Evolutionary conservation across 2,113 vertebrate genomes (phyloP), one percentile per base, ranked within the genome.

Genomic region (Dipodomys ordii): DNA sequence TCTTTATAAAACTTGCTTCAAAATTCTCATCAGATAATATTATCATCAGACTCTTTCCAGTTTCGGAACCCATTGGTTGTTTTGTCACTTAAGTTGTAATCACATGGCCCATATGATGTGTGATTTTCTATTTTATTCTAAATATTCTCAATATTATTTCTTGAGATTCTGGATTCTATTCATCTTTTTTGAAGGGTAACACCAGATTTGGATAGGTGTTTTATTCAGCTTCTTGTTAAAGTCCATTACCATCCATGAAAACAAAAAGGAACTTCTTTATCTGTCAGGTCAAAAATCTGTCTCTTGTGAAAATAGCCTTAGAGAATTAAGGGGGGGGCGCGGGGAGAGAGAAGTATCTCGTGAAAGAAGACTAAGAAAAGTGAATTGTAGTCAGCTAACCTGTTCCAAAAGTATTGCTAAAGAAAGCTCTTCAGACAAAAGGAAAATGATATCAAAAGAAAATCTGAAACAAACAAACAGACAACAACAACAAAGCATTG

Each of bases 1-100:
- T 60, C 86, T 87, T 92, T 82, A 22, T 73, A 90, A 57, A 22
- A 9, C 4, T 67, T 90, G 22, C 10, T 87, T 93, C 78, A 87
- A 91, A 49, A 82, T 71, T 93, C 49, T 76, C 74, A 57, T 81
- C 4, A 7, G 28, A 23, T 82, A 89, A 85, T 90, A 87, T 46
- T 19, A 80, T 6, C 25, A 53, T 62, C 25, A 49, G 27, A 84
- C 74, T 88, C 62, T 88, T 85, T 32, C 62, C 35, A 15, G 18
- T 81, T 57, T 22, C 69, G 16, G 39, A 86, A 82, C 76, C 2
- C 32, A 11, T 39, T 35, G 19, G 19, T 69, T 71, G 11, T 64
- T 88, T 89, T 85, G 19, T 85, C 68, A 18, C 25, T 81, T 12
- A 72, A 69, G 19, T 32, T 71, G 62, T 65, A 78, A 78, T 77